Evolutionary conservation across 2,888 invertebrate genomes (phyloP).

Genomic region (Ceramica pisi): DNA sequence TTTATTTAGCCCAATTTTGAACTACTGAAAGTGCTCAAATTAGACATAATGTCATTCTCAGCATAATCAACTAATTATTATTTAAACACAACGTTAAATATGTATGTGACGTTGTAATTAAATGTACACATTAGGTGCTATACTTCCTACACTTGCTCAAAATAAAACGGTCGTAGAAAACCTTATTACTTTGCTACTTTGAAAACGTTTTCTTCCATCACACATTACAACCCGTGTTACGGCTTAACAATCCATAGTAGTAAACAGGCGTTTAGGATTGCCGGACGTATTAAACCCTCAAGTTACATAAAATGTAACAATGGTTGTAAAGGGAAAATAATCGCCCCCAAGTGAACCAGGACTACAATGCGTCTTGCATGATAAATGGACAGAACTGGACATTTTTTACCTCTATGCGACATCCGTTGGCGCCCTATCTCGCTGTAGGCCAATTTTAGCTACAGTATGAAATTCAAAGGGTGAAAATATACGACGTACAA

Average conservation of each 20-base stretch:
- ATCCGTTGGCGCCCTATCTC: slow-evolving; percentile 46
- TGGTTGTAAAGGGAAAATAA: slow-evolving; percentile 68
- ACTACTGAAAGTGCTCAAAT: background rate
- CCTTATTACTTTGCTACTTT: slow-evolving; percentile 12
- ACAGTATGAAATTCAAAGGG: slow-evolving; percentile 75
- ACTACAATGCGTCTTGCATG: slow-evolving; percentile 70
- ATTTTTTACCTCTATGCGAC: slow-evolving; percentile 63
- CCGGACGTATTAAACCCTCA: slow-evolving; percentile 58
- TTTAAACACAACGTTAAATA: background rate
- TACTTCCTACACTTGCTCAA: background rate
- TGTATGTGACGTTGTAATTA: too few species aligned
- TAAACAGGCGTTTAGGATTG: slow-evolving; percentile 55
- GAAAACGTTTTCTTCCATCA: slow-evolving; percentile 19
- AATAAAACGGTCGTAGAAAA: slow-evolving; percentile 1
- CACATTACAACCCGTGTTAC: slow-evolving; percentile 16
- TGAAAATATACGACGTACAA: slow-evolving; percentile 69
- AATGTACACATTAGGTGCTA: background rate
- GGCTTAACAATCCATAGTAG: slow-evolving; percentile 44
- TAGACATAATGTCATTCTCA: background rate
- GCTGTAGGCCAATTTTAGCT: slow-evolving; percentile 67
- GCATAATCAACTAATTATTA: background rate
- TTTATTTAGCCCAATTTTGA: too few species aligned
- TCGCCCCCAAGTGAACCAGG: slow-evolving; percentile 65
- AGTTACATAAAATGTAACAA: slow-evolving; percentile 60
- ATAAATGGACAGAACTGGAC: slow-evolving; percentile 69